Evolutionary conservation across 2,888 invertebrate species (phyloP), one percentile per base, ranked within the genome.

Genomic region (Willowsia nigromaculata): DNA sequence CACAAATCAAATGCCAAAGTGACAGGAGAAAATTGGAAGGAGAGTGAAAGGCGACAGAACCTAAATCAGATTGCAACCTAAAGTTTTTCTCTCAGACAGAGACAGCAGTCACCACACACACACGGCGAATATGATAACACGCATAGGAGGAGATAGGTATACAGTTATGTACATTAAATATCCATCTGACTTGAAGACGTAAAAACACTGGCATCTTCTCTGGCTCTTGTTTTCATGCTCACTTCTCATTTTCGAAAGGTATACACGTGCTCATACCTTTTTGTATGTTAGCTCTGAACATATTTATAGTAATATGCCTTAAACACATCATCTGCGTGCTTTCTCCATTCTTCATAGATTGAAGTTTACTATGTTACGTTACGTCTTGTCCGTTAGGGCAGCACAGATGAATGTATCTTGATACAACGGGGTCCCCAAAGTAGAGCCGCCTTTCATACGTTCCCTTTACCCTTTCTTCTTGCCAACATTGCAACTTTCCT

Each of bases 1-100:
- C 85, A 85, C 85, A 85, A 85, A 85, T 85, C 85, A 78, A 85
- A 85, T 80, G 85, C 78, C 78, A 85, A 85, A 85, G 85, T 85
- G 85, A 85, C 85, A 85, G 85, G 65, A 85, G 85, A 85, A 85
- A 85, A 85, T 85, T 85, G 85, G 85, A 85, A 85, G 85, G 62
- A 78, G 85, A 85, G 85, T 85, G 85, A 85, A 85, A 85, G 85
- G 78, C 78, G 85, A 85, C 85, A 85, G 85, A 85, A 78, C 85
- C 78, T 78, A 85, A 85, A 85, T 85, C 85, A 85, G 85, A 85
- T 85, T 85, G 85, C 78, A 85, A 85, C 50, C 65, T 30, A 47
- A 71, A 59, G 59, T 84, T 85, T 85, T 62, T 76, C 33, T 37
- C 71, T 56, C 33, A 37, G 9, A n/a, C 33, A 65, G 22, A 33